Conservation (phyloP, 1,140 invertebrate species). For the Pemphigus obesinymphae region DNA sequence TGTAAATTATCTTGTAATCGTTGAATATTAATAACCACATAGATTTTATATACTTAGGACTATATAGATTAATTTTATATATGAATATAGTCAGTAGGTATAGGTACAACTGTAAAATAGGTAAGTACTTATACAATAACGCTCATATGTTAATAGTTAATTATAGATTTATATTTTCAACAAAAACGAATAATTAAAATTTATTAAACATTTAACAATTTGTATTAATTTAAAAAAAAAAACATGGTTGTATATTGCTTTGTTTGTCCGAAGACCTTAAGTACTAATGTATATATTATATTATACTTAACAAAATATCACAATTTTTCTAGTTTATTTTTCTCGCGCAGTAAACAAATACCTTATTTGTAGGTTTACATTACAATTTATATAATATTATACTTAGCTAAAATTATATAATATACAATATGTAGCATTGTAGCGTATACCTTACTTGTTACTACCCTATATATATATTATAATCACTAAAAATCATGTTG, state of each 20-base stretch:
- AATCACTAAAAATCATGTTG: not conserved
- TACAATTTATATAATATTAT: too few relatives aligned
- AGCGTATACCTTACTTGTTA: not conserved
- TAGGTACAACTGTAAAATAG: too few relatives aligned
- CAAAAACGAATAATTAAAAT: not conserved
- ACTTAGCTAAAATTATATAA: not conserved
- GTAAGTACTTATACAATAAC: too few relatives aligned
- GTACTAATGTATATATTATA: not conserved
- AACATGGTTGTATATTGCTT: not conserved
- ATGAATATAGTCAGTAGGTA: too few relatives aligned
- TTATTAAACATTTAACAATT: not conserved
- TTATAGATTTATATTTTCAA: not conserved
- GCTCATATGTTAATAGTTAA: too few relatives aligned
- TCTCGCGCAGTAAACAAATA: not conserved
- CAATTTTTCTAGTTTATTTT: not conserved
- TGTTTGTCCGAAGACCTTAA: not conserved
- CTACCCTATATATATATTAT: not conserved
- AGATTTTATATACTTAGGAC: too few relatives aligned
- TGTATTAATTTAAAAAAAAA: not conserved
- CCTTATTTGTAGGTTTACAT: too few relatives aligned
- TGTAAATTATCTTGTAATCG: too few relatives aligned
- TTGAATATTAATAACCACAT: too few relatives aligned
- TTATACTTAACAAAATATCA: slow-evolving; percentile 8
- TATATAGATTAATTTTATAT: too few relatives aligned
- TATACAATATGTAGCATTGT: not conserved